phyloP scores from a whole-genome alignment of 1,140 invertebrate genomes.

The Hydropsyche tenuis region DNA sequence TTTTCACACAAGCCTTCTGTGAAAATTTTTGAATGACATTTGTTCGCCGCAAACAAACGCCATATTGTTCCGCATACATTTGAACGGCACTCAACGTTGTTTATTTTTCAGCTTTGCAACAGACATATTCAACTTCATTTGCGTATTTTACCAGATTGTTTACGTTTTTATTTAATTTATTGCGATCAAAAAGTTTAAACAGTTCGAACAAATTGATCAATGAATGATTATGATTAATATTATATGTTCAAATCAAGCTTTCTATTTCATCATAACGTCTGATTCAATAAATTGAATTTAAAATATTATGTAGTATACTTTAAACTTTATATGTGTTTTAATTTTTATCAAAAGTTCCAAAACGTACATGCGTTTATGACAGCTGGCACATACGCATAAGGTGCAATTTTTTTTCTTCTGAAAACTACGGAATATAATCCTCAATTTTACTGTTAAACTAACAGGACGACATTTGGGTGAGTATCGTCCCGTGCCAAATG shows the following conservation, averaged over 20 bases:
- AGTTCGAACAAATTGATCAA: too few relatives aligned
- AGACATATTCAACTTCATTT: slow-evolving; percentile 16
- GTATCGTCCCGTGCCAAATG: slow-evolving; percentile 7
- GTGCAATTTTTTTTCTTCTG: slow-evolving; percentile 44
- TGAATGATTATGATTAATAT: too few relatives aligned
- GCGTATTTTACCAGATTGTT: not conserved
- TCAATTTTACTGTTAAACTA: slow-evolving; percentile 34
- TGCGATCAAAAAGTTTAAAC: too few relatives aligned
- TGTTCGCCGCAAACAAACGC: slow-evolving; percentile 43
- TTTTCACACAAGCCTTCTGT: slow-evolving; percentile 24
- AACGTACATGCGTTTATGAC: not conserved
- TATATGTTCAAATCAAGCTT: too few relatives aligned
- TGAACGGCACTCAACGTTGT: slow-evolving; percentile 47
- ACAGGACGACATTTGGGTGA: slow-evolving; percentile 22
- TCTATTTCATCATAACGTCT: too few relatives aligned
- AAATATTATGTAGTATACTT: too few relatives aligned
- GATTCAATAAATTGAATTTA: too few relatives aligned
- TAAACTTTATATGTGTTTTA: too few relatives aligned
- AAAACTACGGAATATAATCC: slow-evolving; percentile 44
- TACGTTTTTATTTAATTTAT: too few relatives aligned
- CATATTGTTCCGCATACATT: slow-evolving; percentile 41
- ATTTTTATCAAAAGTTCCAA: not conserved
- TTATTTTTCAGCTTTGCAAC: slow-evolving; percentile 43
- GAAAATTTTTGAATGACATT: slow-evolving; percentile 42
- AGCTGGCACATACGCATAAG: slow-evolving; percentile 29